Base-by-base conservation (phyloP, 2,888 invertebrate genomes). In the Tanypteryx hageni region DNA sequence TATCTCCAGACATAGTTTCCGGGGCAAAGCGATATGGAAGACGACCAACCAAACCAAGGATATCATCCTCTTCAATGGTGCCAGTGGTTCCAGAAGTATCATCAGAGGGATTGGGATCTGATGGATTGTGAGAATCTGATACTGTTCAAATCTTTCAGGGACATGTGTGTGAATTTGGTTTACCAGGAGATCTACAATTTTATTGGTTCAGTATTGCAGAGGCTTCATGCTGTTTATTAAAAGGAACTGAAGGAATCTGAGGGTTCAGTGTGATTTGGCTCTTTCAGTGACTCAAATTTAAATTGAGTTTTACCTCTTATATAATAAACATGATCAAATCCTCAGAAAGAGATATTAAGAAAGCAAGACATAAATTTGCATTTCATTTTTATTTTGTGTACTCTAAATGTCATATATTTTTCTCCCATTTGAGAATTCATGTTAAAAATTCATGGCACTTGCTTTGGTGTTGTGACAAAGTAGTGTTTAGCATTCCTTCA, bases 51-150 rank as follows among this genome's bases (percentile, higher is more conserved):
- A 89, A 89, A 59, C 61, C 64, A 0, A 89, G 89, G 13, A 68
- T 89, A 31, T 68, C 89, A 22, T 22, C 64, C 0, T 89, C 89
- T 18, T 89, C 89, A 31, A 89, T 31, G 11, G 89, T 89, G 31
- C 89, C 89, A 56, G 89, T 89, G 31, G 89, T 89, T 44, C 89
- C 44, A 44, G 89, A 89, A 58, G 68, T 89, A n/a, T 89, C 89
- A n/a, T 89, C 89, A 18, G 89, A 89, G 44, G 89, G 89, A 11
- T 22, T 89, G 11, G 89, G 64, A 68, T 64, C 89, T n/a, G 89
- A 89, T 44, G 89, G 59, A n/a, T 61, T 89, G 44, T 44, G 56
- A 64, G 56, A 16, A 64, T 31, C n/a, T n/a, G 59, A 44, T 89
- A 44, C 64, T 18, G 31, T 64, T 11, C 44, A n/a, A 83, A 83